These are phyloP conservation scores for Tortrix viridana DNA, from an alignment of 2,888 invertebrate species.

Conservation along the genomic window DNA sequence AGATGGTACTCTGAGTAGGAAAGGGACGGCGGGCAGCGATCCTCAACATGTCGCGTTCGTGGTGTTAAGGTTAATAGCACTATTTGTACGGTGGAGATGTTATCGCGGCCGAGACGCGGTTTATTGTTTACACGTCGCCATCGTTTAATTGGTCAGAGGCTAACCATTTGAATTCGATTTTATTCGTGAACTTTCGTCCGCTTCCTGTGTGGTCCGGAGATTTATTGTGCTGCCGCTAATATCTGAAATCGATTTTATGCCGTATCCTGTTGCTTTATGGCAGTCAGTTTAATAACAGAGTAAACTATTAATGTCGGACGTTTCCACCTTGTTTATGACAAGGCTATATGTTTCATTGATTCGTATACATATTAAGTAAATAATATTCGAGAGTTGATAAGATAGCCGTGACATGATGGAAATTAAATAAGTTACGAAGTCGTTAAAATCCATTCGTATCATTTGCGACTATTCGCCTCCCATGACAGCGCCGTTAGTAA, in stretches of 20 bases:
- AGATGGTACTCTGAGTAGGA: constrained; percentile 32
- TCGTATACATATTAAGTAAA: constrained; percentile 23
- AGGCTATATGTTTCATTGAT: constrained; percentile 14
- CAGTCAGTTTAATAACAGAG: constrained; percentile 35
- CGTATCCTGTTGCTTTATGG: constrained; percentile 35
- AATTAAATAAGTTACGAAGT: constrained; percentile 14
- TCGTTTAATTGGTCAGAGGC: constrained; percentile 33
- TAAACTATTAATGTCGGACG: constrained; percentile 18
- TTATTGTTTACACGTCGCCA: constrained; percentile 49
- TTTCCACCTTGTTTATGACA: constrained; percentile 17
- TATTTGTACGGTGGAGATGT: constrained; percentile 76
- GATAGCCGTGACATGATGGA: constrained; percentile 10
- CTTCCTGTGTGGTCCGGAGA: constrained; percentile 38
- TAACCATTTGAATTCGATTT: constrained; percentile 32
- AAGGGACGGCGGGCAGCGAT: constrained; percentile 50
- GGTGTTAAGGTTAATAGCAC: constrained; percentile 78
- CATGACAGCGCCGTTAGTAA: constrained; percentile 23
- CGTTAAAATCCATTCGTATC: constrained; percentile 14
- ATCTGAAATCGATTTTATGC: constrained; percentile 35
- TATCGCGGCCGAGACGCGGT: constrained; percentile 61
- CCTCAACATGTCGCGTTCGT: constrained; percentile 66
- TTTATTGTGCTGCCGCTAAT: constrained; percentile 34
- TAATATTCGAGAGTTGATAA: constrained; percentile 10
- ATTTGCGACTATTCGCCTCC: constrained; percentile 22
- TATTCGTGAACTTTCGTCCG: constrained; percentile 24